phyloP scores from a whole-genome alignment of 2,797 vertebrate genomes.

The Sebastes itinus region DNA sequence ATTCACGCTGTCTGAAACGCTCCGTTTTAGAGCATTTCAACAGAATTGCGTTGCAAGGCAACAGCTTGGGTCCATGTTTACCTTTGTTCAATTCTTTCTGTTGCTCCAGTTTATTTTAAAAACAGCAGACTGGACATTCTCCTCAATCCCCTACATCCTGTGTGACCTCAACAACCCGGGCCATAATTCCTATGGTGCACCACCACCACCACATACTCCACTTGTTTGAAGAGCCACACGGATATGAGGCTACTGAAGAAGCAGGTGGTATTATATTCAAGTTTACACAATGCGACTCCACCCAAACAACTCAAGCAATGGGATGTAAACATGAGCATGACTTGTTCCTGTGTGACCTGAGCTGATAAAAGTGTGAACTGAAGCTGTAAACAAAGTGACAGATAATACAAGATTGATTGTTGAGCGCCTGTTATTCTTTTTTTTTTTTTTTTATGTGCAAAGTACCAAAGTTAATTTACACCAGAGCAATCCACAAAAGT shows the following conservation, averaged over 20 bases:
- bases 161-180: neutral
- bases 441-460: constrained; percentile 40
- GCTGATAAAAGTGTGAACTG: neutral
- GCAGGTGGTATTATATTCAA: neutral
- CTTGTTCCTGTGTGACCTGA: neutral
- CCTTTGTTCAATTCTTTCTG: neutral
- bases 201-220: neutral
- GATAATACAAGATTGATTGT: neutral
- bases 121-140: constrained; percentile 31
- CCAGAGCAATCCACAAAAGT: constrained; percentile 48
- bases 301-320: constrained; percentile 34
- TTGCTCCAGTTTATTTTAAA: constrained; percentile 26
- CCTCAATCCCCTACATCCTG: constrained; percentile 14
- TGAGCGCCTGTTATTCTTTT: constrained; percentile 25
- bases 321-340: neutral
- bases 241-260: constrained; percentile 16
- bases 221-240: constrained; percentile 32
- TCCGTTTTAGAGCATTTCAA: too few species aligned
- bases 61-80: too few species aligned
- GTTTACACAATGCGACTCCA: constrained; percentile 56
- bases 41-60: too few species aligned
- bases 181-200: neutral
- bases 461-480: constrained; percentile 66
- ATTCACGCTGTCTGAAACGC: too few species aligned
- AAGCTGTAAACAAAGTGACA: neutral